Conservation (phyloP, 30 jellyfish, hydroid and myxozoan genomes). For the Hydractinia echinata region DNA sequence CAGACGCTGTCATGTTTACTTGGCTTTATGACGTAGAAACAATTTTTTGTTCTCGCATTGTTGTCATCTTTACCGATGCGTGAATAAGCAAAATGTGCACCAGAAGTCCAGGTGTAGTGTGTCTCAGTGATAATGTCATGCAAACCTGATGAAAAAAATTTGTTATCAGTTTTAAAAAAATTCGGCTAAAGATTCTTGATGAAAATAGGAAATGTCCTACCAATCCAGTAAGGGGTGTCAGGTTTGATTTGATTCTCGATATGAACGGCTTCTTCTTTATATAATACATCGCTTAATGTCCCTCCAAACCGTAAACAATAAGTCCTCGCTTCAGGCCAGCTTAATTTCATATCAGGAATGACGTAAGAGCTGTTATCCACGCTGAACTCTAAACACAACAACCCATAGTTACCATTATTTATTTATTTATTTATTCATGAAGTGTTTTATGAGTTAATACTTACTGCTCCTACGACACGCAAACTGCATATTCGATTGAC, state of each 20-base stretch:
- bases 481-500: conserved; percentile 3
- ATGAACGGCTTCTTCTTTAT: not conserved
- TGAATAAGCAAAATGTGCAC: not conserved
- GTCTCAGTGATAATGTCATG: not conserved
- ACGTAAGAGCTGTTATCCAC: not conserved
- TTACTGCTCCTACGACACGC: conserved; percentile 12
- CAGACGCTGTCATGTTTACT: not conserved
- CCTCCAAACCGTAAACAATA: conserved; percentile 9
- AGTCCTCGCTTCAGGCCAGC: conserved; percentile 3
- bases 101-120: conserved; percentile 1
- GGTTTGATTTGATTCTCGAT: not conserved
- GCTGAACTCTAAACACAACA: not conserved
- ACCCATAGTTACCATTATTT: not conserved
- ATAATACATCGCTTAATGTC: not conserved
- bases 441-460: not conserved
- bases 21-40: not conserved
- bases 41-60: not conserved
- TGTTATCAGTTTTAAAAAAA: not conserved
- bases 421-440: not conserved
- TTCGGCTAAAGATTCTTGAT: not conserved
- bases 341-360: not conserved
- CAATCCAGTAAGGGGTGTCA: not conserved
- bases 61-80: not conserved
- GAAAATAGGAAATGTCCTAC: not conserved
- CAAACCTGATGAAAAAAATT: not conserved